Conservation (phyloP, 2,797 vertebrate genomes). For the Chrysocyon brachyurus region DNA sequence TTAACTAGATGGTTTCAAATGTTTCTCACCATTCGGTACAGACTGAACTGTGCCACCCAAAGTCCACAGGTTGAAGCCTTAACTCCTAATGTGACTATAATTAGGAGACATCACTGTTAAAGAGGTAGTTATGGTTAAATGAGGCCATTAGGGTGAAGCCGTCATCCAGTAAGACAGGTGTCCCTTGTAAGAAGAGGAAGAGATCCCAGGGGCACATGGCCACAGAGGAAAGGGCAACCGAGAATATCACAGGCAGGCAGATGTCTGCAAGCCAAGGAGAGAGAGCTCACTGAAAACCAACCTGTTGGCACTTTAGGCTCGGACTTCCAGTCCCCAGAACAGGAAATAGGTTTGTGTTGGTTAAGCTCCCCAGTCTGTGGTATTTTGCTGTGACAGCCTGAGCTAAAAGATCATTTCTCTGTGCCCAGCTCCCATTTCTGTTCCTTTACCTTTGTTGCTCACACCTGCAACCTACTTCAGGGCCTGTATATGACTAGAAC, state of each 20-base stretch:
- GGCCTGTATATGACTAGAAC: neutral
- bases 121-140: neutral
- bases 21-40: neutral
- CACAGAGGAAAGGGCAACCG: neutral
- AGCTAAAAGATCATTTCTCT: neutral
- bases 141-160: neutral
- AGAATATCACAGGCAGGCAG: neutral
- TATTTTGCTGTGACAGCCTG: neutral
- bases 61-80: neutral
- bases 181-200: neutral
- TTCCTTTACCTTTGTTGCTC: neutral
- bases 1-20: neutral
- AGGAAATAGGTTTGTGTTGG: neutral
- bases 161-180: neutral
- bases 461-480: neutral
- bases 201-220: neutral
- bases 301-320: neutral
- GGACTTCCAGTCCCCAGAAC: neutral
- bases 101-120: neutral
- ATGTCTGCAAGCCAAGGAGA: too few species aligned
- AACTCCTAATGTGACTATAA: neutral
- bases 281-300: neutral
- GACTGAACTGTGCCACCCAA: neutral
- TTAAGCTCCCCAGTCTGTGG: neutral
- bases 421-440: neutral